Conservation (phyloP, 2,888 invertebrate species). For the Aphrophora alni region DNA sequence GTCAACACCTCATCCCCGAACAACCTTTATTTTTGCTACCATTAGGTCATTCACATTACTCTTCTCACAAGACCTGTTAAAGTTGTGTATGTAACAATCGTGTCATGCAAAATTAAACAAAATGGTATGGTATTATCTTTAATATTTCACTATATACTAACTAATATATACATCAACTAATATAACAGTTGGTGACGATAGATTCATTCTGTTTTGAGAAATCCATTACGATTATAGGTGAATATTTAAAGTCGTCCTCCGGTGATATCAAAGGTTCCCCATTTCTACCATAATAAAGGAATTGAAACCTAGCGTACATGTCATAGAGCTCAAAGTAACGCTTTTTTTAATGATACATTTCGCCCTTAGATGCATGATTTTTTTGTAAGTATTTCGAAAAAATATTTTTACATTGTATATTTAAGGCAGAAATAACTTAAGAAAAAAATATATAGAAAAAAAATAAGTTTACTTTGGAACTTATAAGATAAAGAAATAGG, state of each 20-base stretch:
- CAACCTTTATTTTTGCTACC: no score
- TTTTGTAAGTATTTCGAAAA: no score
- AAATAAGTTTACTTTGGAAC: no score
- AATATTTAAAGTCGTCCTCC: constrained; percentile 49
- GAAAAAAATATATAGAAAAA: no score
- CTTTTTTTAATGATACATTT: constrained; percentile 52
- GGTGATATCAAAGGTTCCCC: constrained; percentile 42
- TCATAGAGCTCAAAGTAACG: constrained; percentile 50
- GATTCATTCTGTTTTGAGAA: constrained; percentile 44
- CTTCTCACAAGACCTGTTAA: constrained; percentile 30
- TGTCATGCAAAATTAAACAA: constrained; percentile 39
- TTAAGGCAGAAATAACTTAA: no score
- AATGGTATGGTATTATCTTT: constrained; percentile 31
- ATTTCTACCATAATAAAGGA: constrained; percentile 36
- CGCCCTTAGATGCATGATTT: no score
- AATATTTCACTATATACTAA: constrained; percentile 46
- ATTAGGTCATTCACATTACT: constrained; percentile 15
- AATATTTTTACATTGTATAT: no score
- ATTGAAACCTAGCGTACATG: constrained; percentile 51
- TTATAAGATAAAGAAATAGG: no score
- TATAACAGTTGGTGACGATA: constrained; percentile 47
- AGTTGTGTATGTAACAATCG: constrained; percentile 38
- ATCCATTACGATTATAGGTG: constrained; percentile 41
- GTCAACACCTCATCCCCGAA: no score
- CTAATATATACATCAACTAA: constrained; percentile 48